Evolutionary conservation across 2,888 invertebrate species (phyloP).

Genomic region (Anthoptus insignis): DNA sequence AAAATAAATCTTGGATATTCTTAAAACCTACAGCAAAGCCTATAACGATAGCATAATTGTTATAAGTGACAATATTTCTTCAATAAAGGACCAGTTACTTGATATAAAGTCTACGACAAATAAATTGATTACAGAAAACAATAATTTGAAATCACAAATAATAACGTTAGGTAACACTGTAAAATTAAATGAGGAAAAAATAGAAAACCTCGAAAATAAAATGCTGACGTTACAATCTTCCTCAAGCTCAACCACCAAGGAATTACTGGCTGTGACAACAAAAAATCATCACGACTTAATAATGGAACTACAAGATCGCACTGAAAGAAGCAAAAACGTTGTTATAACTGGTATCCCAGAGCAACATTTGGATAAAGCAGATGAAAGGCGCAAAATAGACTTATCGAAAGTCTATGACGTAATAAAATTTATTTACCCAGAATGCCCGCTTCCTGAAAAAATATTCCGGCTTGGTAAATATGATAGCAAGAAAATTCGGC

Average conservation of each 20-base stretch:
- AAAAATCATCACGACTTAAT: neutral
- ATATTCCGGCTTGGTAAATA: slow-evolving; percentile 38
- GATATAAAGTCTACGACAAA: neutral
- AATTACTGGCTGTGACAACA: neutral
- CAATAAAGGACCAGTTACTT: slow-evolving; percentile 15
- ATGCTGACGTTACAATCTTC: neutral
- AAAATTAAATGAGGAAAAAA: neutral
- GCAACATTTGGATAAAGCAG: neutral
- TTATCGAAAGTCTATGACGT: neutral
- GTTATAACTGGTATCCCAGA: neutral
- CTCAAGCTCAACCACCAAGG: neutral
- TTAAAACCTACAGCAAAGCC: neutral
- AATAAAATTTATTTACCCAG: neutral
- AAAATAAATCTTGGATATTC: slow-evolving; percentile 13
- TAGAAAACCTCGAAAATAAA: neutral
- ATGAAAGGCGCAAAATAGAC: neutral
- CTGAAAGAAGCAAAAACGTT: neutral
- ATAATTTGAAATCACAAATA: neutral
- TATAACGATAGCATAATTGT: neutral
- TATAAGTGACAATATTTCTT: slow-evolving; percentile 18
- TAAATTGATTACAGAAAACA: neutral
- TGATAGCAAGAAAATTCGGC: slow-evolving; percentile 17
- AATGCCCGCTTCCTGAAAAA: slow-evolving; percentile 27
- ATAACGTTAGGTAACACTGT: neutral
- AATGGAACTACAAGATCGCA: neutral